Evolutionary conservation across 1,140 invertebrate species (phyloP), one percentile per base, ranked within the genome.

Genomic region (Batillaria attramentaria): DNA sequence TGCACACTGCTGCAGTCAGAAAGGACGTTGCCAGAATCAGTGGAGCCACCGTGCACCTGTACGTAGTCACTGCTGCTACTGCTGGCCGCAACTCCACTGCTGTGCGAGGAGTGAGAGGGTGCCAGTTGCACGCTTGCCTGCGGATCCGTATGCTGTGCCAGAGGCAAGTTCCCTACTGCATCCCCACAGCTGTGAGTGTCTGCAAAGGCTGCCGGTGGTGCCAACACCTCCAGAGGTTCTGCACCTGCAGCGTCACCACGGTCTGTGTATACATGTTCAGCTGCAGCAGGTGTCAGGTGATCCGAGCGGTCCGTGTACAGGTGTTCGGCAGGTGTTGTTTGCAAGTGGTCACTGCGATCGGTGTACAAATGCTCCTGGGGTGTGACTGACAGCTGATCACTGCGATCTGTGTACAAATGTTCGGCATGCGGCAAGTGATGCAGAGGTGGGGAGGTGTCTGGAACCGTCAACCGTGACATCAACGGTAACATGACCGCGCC

Each of bases 241-340:
- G 54, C 37, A 20, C 39, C 31, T 5, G 35, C 2, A 16, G 24
- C 68, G 20, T 54, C 46, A 20, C 54, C 42, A 20, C 33, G 54
- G 31, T 75, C 73, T n/a, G 73, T 75, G 54, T 75, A 75, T 2
- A 75, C 13, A 20, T 73, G 72, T 39, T 46, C 72, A 8, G 28
- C 20, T 8, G 62, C 31, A 65, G 62, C 3, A 3, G 31, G 31
- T 18, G 35, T 16, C 1, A 28, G 41, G 24, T n/a, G 68, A 2
- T n/a, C n/a, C n/a, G n/a, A n/a, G n/a, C n/a, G n/a, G n/a, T n/a
- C n/a, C n/a, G n/a, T n/a, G n/a, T n/a, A n/a, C n/a, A n/a, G n/a
- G n/a, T n/a, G n/a, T n/a, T n/a, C n/a, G n/a, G n/a, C n/a, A n/a
- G n/a, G n/a, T n/a, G n/a, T n/a, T n/a, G n/a, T n/a, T n/a, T n/a